Evolutionary conservation across 2,113 vertebrate genomes (phyloP).

Genomic region (Plecotus auritus): DNA sequence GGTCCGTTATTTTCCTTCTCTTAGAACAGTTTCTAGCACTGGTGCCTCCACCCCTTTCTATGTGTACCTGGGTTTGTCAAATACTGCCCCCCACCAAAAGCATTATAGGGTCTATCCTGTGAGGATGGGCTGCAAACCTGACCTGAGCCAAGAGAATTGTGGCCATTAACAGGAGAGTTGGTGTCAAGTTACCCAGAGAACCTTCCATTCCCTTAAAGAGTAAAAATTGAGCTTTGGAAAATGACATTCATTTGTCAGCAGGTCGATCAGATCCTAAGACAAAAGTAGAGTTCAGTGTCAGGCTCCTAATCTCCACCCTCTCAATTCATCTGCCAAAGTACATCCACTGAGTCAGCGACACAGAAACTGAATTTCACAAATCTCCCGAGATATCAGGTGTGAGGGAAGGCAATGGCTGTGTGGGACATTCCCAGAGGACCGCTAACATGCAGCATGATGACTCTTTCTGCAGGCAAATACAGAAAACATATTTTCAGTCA

Average conservation of each 20-base stretch:
- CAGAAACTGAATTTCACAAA: not conserved
- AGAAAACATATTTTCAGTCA: not conserved
- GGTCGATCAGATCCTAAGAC: not conserved
- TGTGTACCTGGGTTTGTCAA: not conserved
- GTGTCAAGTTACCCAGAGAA: conserved; percentile 8
- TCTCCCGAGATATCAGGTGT: not conserved
- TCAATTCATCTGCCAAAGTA: not conserved
- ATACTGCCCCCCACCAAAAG: not conserved
- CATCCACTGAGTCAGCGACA: not conserved
- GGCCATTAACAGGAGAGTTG: not conserved
- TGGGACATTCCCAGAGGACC: not conserved
- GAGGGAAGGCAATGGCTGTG: not conserved
- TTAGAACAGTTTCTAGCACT: not conserved
- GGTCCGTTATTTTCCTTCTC: not conserved
- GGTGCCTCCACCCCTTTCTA: not conserved
- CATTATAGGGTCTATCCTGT: not conserved
- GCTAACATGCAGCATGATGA: no score
- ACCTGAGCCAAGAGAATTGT: not conserved
- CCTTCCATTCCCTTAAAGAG: not conserved
- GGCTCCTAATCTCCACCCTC: not conserved
- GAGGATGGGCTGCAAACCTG: not conserved
- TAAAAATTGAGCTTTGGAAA: conserved; percentile 12
- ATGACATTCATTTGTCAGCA: not conserved
- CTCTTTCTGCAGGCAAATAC: not conserved
- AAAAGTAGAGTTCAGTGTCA: not conserved